A percentile compares a stretch with the other conserved stretches of the same genome.
These are phyloP conservation scores for Agrochola litura DNA, from an alignment of 2,888 invertebrate species.

Conservation along the genomic window DNA sequence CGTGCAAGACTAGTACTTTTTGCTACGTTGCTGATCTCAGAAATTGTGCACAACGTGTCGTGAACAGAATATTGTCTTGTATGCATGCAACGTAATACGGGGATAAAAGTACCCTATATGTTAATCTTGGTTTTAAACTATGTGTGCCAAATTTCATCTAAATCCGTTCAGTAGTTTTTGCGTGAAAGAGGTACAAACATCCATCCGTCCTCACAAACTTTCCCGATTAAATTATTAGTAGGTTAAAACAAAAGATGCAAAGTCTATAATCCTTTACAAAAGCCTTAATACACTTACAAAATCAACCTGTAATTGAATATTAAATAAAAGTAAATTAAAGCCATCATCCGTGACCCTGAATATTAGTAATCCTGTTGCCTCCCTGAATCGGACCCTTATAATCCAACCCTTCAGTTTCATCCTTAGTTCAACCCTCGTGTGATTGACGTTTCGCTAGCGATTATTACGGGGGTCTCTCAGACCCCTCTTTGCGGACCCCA, in stretches of 20 bases:
- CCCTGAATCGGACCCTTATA: conserved; percentile 87
- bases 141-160: no score
- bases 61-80: no score
- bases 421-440: conserved; percentile 81
- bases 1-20: no score
- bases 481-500: conserved; percentile 72
- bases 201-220: no score
- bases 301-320: conserved; percentile 79
- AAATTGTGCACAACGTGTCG: no score
- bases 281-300: conserved; percentile 54
- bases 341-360: conserved; percentile 81
- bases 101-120: no score
- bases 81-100: no score
- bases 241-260: conserved; percentile 3
- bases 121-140: no score
- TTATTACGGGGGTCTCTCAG: conserved; percentile 77
- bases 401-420: conserved; percentile 88
- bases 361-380: conserved; percentile 86
- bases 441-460: conserved; percentile 86
- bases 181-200: no score
- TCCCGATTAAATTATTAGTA: no score
- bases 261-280: conserved; percentile 23
- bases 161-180: no score
- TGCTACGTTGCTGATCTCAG: no score
- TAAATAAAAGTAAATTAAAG: conserved; percentile 84